Conservation (phyloP, 2,113 vertebrate genomes). For the Microcebus tavaratra region DNA sequence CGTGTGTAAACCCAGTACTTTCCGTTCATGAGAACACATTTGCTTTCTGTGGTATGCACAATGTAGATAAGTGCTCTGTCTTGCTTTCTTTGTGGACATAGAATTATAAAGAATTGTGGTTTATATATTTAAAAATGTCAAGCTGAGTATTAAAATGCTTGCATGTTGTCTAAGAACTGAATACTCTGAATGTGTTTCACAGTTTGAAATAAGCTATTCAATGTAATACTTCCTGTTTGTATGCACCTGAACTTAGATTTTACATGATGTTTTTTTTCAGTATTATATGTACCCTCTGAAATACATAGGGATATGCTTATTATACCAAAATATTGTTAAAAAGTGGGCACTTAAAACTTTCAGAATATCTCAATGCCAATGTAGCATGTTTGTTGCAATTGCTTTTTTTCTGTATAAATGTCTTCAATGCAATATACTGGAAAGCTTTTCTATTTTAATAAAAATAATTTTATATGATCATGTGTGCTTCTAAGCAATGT, state of each 20-base stretch:
- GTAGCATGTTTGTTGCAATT: conserved; percentile 81
- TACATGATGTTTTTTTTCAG: conserved; percentile 91
- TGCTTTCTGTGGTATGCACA: conserved; percentile 86
- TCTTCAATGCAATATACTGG: conserved; percentile 83
- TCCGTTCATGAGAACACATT: conserved; percentile 84
- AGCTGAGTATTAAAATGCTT: conserved; percentile 88
- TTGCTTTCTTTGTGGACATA: conserved; percentile 78
- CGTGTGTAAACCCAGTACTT: conserved; percentile 80
- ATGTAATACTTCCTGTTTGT: conserved; percentile 84
- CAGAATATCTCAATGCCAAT: conserved; percentile 67
- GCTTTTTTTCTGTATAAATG: conserved; percentile 78
- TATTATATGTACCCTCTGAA: conserved; percentile 91
- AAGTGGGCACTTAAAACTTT: conserved; percentile 84
- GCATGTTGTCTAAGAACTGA: conserved; percentile 91
- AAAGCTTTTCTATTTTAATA: conserved; percentile 88
- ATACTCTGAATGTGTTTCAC: conserved; percentile 85
- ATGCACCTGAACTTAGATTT: conserved; percentile 85
- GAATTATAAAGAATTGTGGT: conserved; percentile 81
- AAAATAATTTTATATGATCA: conserved; percentile 79
- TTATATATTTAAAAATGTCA: conserved; percentile 88
- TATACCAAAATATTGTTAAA: conserved; percentile 86
- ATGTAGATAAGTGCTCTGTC: conserved; percentile 86
- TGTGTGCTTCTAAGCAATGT: conserved; percentile 33
- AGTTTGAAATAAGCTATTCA: conserved; percentile 85
- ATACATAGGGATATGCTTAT: conserved; percentile 82